A percentile compares a stretch with the other conserved stretches of the same genome.
Conservation (phyloP, 2,797 vertebrate genomes). For the Sebastes oblongus region DNA sequence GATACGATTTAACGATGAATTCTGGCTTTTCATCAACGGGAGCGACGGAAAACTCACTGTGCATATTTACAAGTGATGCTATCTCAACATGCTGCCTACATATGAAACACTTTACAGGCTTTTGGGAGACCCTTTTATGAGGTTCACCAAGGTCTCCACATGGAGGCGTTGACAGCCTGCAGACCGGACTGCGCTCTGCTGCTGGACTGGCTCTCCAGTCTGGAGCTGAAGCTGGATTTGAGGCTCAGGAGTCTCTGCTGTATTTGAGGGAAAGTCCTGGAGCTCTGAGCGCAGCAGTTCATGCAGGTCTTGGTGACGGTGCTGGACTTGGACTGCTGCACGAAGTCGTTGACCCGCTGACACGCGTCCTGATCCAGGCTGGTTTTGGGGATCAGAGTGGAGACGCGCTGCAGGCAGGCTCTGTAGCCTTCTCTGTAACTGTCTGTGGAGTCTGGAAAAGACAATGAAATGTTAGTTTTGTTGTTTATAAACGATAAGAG, state of each 20-base stretch:
- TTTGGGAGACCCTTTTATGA: neutral
- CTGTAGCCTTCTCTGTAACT: slow-evolving; percentile 86
- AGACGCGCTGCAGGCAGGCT: slow-evolving; percentile 85
- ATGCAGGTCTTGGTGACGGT: slow-evolving; percentile 57
- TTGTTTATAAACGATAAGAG: neutral
- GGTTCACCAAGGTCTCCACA: slow-evolving; percentile 81
- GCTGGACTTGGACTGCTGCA: slow-evolving; percentile 72
- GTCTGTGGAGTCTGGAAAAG: slow-evolving; percentile 59
- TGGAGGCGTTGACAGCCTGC: slow-evolving; percentile 28
- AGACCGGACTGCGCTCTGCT: slow-evolving; percentile 17
- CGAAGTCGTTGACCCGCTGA: slow-evolving; percentile 77
- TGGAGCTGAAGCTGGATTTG: slow-evolving; percentile 62
- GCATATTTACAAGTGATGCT: slow-evolving; percentile 52
- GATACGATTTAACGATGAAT: slow-evolving; percentile 56
- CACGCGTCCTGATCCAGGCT: slow-evolving; percentile 75
- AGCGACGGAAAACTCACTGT: slow-evolving; percentile 17
- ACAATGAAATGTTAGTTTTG: slow-evolving; percentile 30
- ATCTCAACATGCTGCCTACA: neutral
- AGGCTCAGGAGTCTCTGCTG: slow-evolving; percentile 70
- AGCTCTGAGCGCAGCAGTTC: slow-evolving; percentile 72
- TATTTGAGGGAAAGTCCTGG: slow-evolving; percentile 63
- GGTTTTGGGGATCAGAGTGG: slow-evolving; percentile 78
- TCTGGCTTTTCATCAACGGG: slow-evolving; percentile 51
- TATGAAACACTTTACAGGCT: neutral
- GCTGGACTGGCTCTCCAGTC: slow-evolving; percentile 40